These are phyloP conservation scores for Laticauda laticaudata DNA, from an alignment of 2,113 vertebrate species.

Conservation along the genomic window DNA sequence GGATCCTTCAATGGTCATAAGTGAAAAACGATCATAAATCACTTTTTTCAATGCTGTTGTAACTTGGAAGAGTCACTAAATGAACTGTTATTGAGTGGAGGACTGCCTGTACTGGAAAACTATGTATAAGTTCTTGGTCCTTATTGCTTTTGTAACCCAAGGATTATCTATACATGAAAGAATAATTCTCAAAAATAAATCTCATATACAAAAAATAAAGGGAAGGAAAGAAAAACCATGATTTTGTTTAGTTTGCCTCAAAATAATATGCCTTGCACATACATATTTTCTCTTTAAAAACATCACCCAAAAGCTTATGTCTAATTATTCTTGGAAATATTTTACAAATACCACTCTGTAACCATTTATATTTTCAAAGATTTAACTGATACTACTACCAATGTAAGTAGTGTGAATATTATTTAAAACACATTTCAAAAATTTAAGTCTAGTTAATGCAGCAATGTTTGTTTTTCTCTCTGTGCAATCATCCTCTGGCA, in stretches of 20 bases:
- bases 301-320: background rate
- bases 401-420: background rate
- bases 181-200: background rate
- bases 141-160: background rate
- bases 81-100: too few species aligned
- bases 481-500: background rate
- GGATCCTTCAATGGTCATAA: too few species aligned
- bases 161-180: background rate
- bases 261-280: constrained; percentile 9
- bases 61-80: too few species aligned
- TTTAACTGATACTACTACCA: background rate
- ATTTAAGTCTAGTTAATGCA: too few species aligned
- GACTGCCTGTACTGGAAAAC: too few species aligned
- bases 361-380: background rate
- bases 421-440: background rate
- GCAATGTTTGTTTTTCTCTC: background rate
- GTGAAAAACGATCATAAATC: too few species aligned
- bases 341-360: background rate
- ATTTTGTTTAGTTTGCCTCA: background rate
- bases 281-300: background rate
- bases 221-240: background rate
- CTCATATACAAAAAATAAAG: background rate
- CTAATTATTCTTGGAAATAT: background rate
- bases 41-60: too few species aligned
- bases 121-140: too few species aligned